Evolutionary conservation across 2,113 vertebrate species (phyloP).

Genomic region (Tricholaema leucomelas): DNA sequence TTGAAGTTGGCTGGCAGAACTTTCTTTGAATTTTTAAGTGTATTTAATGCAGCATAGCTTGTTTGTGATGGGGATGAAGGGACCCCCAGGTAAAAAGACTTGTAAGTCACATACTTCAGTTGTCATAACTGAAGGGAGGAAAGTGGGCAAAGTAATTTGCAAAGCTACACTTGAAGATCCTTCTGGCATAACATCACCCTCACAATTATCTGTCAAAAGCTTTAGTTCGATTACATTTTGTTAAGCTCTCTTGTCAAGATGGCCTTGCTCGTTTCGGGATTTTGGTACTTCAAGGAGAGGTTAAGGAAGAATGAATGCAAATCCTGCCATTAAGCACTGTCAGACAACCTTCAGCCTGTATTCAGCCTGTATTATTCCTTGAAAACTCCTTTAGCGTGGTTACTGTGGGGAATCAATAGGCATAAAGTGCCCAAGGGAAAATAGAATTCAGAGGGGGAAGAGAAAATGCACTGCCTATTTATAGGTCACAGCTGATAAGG

Average conservation of each 20-base stretch:
- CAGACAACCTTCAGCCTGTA: neutral
- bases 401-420: constrained; percentile 25
- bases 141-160: constrained; percentile 68
- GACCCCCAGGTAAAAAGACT: neutral
- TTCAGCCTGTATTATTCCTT: neutral
- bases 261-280: constrained; percentile 49
- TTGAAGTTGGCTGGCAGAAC: neutral
- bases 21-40: constrained; percentile 28
- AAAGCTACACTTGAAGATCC: constrained; percentile 67
- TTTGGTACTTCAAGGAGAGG: constrained; percentile 51
- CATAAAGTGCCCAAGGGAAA: neutral
- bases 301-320: constrained; percentile 52
- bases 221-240: constrained; percentile 73
- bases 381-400: neutral
- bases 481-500: neutral
- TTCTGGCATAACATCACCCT: constrained; percentile 67
- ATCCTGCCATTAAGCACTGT: constrained; percentile 60
- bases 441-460: neutral
- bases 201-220: constrained; percentile 74
- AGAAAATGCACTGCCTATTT: constrained; percentile 1
- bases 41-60: constrained; percentile 5
- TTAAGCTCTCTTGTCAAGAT: constrained; percentile 60
- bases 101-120: neutral
- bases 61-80: neutral
- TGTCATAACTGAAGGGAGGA: constrained; percentile 31